phyloP scores from a whole-genome alignment of 2,797 vertebrate genomes.

The Ciconia nigra region DNA sequence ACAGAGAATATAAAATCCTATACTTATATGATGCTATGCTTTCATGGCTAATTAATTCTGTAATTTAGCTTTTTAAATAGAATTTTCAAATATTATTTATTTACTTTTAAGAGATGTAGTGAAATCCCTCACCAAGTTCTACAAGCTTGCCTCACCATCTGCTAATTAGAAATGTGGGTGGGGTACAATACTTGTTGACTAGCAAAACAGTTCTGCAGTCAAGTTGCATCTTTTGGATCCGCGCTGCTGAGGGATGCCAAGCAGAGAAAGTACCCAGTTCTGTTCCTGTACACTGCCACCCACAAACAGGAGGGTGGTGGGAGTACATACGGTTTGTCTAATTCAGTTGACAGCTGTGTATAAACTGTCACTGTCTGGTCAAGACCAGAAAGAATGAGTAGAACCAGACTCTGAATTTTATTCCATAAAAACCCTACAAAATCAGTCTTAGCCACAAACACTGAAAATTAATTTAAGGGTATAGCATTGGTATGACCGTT shows the following conservation, averaged over 20 bases:
- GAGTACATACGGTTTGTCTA: slow-evolving; percentile 11
- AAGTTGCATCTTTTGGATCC: neutral
- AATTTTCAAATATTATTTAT: slow-evolving; percentile 2
- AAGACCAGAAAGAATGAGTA: neutral
- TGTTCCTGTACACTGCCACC: neutral
- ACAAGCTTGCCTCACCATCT: slow-evolving; percentile 19
- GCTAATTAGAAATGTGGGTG: neutral
- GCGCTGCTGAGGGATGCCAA: neutral
- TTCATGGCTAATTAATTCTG: neutral
- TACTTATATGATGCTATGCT: neutral
- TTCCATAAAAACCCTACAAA: neutral
- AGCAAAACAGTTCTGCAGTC: neutral
- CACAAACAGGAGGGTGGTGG: neutral
- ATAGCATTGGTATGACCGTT: neutral
- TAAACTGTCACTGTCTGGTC: slow-evolving; percentile 36
- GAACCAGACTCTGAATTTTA: neutral
- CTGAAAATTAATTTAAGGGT: neutral
- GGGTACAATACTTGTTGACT: neutral
- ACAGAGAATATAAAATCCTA: neutral
- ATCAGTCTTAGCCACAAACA: neutral
- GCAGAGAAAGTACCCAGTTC: neutral
- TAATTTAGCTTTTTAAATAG: neutral
- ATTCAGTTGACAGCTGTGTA: slow-evolving; percentile 7
- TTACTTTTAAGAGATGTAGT: neutral
- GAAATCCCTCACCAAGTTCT: neutral